These are phyloP conservation scores for Lepus americanus DNA, from an alignment of 2,113 vertebrate species.

Conservation along the genomic window DNA sequence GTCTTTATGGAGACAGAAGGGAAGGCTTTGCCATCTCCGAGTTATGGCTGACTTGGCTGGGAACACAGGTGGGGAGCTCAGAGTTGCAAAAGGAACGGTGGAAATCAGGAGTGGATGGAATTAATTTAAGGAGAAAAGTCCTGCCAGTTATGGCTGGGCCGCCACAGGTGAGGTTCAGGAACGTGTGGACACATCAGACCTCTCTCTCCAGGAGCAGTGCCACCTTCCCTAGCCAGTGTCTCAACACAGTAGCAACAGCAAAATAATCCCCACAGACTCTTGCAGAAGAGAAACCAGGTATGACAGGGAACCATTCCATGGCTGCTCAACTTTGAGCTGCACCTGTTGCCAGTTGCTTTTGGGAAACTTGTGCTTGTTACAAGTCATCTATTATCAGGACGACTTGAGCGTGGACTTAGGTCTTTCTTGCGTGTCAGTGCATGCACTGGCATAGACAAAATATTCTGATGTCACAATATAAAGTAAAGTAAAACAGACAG, in stretches of 20 bases:
- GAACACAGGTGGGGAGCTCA: background rate
- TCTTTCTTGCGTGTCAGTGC: background rate
- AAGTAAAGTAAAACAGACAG: background rate
- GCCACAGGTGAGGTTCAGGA: background rate
- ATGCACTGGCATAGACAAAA: too few relatives aligned
- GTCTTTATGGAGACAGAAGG: background rate
- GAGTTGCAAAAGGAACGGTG: background rate
- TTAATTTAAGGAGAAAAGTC: background rate
- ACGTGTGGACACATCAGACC: background rate
- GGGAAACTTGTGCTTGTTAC: background rate
- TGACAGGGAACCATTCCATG: slow-evolving; percentile 53
- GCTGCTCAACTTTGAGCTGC: background rate
- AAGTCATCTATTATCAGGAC: background rate
- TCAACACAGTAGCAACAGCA: background rate
- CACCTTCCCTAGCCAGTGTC: background rate
- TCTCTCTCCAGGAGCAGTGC: background rate
- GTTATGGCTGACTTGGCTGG: background rate
- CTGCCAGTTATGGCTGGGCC: background rate
- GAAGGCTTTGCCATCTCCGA: rapidly evolving
- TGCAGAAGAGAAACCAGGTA: slow-evolving; percentile 79
- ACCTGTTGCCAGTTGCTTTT: background rate
- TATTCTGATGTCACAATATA: background rate
- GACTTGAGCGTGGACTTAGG: background rate
- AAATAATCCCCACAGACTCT: slow-evolving; percentile 38
- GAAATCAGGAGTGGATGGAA: background rate